These are phyloP conservation scores for Pipa parva DNA, from an alignment of 2,113 vertebrate genomes.

Conservation along the genomic window DNA sequence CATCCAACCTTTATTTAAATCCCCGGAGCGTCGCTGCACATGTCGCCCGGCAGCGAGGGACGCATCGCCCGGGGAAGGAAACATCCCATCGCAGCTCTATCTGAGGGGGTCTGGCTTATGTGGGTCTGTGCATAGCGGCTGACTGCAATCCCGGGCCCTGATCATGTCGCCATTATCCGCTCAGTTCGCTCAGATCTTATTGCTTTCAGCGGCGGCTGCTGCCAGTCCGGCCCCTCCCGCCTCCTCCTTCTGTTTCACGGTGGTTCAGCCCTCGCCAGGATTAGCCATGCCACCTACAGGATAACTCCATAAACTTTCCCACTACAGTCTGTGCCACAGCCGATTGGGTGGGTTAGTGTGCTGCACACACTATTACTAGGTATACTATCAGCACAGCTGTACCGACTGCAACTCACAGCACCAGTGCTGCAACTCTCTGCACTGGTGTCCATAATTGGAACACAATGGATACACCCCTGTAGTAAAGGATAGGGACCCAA, in stretches of 20 bases:
- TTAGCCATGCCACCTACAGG: constrained; percentile 27
- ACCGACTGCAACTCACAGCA: too few relatives aligned
- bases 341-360: too few relatives aligned
- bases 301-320: background rate
- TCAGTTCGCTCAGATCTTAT: constrained; percentile 13
- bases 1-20: background rate
- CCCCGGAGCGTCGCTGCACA: constrained; percentile 1
- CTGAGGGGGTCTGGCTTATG: background rate
- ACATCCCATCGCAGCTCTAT: constrained; percentile 10
- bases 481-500: too few relatives aligned
- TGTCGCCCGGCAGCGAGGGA: constrained; percentile 1
- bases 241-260: constrained; percentile 2
- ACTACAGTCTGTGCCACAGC: too few relatives aligned
- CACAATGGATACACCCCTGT: too few relatives aligned
- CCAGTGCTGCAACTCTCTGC: too few relatives aligned
- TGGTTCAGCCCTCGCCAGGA: constrained; percentile 5
- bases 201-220: constrained; percentile 7
- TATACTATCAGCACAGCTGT: too few relatives aligned
- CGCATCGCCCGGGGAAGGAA: background rate
- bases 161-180: constrained; percentile 32
- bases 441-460: too few relatives aligned
- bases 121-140: background rate
- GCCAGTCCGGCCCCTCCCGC: constrained; percentile 46
- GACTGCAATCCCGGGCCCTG: constrained; percentile 16
- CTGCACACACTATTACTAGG: too few relatives aligned